Base-by-base conservation (phyloP, 2,113 vertebrate species). In the Callipepla squamata region DNA sequence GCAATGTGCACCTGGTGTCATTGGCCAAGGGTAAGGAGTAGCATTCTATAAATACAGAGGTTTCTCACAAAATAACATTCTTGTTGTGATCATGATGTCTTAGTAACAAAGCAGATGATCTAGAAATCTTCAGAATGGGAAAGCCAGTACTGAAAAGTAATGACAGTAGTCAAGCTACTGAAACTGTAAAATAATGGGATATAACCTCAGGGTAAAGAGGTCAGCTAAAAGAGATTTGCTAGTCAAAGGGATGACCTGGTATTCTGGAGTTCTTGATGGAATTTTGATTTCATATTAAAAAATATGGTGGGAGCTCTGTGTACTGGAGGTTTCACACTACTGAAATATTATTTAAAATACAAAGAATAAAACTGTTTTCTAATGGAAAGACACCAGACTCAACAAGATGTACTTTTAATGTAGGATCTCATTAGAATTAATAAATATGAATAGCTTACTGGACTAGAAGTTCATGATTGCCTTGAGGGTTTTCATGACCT, bases 371-470 rank as follows among this genome's bases (percentile, higher is more conserved):
- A 9, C 12, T 38, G 7, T 55, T 89, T 89, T 25, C 13, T 50
- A 34, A 36, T 58, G 26, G 25, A 88, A 94, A 72, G 15, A 67
- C 15, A 59, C 26, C 22, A 30, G 42, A 62, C n/a, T 20, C 47
- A 66, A 65, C 3, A 36, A 47, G 30, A 40, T 72, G 22, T 40
- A 75, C 48, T 86, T 91, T 93, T 67, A 76, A 84, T 76, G 57
- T 53, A 81, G 47, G 30, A 30, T 80, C 51, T 88, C 61, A 75
- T 93, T 81, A 73, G 73, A 84, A 68, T 26, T 75, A 53, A 65
- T 88, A 92, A 93, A 90, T 78, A 93, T 57, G 20, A 88, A 90
- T 90, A 86, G 70, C 34, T 90, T 80, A 47, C 85, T 90, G 76
- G 47, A 72, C 61, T 85, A 83, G 68, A 95, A 90, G 78, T 86